phyloP scores from a whole-genome alignment of 2,888 invertebrate genomes.

The Thysanoteuthis rhombus region DNA sequence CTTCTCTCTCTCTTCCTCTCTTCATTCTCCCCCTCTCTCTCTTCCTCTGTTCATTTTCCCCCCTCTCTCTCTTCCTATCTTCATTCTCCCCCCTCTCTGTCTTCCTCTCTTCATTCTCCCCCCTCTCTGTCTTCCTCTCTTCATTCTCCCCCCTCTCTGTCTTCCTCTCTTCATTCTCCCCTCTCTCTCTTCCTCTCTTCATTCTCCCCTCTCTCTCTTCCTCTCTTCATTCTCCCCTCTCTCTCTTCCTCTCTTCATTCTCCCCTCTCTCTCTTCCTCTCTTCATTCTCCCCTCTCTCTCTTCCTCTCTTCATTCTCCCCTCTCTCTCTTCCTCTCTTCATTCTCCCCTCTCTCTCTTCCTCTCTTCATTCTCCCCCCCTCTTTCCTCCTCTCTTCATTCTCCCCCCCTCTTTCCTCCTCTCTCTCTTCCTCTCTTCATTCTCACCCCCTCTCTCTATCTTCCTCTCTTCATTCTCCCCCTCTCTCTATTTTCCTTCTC shows the following conservation, averaged over 20 bases:
- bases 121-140: accelerated
- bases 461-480: too few relatives aligned
- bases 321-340: too few relatives aligned
- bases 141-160: background rate
- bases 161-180: background rate
- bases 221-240: background rate
- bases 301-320: too few relatives aligned
- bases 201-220: background rate
- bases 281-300: too few relatives aligned
- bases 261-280: too few relatives aligned
- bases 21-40: background rate
- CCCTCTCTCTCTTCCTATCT: background rate
- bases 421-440: background rate
- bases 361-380: too few relatives aligned
- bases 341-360: too few relatives aligned
- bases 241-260: too few relatives aligned
- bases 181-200: too few relatives aligned
- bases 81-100: background rate
- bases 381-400: too few relatives aligned
- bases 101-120: background rate
- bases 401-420: background rate
- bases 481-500: too few relatives aligned
- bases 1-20: background rate
- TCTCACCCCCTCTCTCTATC: too few relatives aligned
- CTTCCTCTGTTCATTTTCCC: background rate